phyloP scores from a whole-genome alignment of 2,888 invertebrate species.

The Magallana nippona region DNA sequence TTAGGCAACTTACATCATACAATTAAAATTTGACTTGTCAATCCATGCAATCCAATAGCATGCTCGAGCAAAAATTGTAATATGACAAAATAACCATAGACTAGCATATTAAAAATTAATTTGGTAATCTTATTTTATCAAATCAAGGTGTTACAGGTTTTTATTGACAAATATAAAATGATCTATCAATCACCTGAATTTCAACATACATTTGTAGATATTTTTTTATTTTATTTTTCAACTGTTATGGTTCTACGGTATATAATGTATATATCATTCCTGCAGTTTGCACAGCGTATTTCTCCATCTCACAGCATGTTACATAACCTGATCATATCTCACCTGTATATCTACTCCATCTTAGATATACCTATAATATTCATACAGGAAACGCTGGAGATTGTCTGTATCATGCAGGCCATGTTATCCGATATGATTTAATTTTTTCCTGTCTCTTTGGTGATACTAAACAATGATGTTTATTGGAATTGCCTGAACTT shows the following conservation, averaged over 20 bases:
- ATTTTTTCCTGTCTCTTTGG: not conserved
- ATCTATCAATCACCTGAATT: no score
- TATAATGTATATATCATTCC: not conserved
- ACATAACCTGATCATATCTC: conserved; percentile 8
- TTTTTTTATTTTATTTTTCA: not conserved
- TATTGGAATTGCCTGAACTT: not conserved
- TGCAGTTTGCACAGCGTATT: conserved; percentile 4
- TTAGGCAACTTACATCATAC: no score
- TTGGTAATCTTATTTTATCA: no score
- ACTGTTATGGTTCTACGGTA: not conserved
- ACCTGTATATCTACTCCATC: not conserved
- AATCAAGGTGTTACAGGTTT: no score
- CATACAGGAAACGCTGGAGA: not conserved
- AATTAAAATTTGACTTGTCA: no score
- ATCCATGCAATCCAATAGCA: no score
- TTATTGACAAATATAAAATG: no score
- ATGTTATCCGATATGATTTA: conserved; percentile 4
- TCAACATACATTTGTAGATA: not conserved
- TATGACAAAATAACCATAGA: no score
- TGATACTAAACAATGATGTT: conserved; percentile 1
- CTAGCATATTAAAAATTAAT: no score
- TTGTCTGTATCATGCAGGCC: not conserved
- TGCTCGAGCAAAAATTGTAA: no score
- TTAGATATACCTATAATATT: not conserved
- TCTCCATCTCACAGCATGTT: not conserved